These are phyloP conservation scores for Pherbina coryleti DNA, from an alignment of 2,888 invertebrate genomes.

Conservation along the genomic window DNA sequence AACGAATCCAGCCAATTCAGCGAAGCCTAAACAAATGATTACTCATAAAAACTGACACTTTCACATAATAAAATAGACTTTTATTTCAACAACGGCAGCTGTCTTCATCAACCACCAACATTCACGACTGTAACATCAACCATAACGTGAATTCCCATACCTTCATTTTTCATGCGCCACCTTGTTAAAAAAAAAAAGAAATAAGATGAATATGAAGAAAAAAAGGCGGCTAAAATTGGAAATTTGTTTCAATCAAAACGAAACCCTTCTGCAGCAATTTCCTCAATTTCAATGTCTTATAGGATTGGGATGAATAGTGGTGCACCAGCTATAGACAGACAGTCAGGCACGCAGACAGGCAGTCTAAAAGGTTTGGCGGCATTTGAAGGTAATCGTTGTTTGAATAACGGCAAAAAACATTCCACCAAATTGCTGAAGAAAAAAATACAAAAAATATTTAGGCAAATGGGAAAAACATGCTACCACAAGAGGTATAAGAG, in stretches of 20 bases:
- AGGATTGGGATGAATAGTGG: neutral
- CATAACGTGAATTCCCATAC: neutral
- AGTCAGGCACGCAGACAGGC: slow-evolving; percentile 16
- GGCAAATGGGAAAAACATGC: neutral
- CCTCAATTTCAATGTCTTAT: neutral
- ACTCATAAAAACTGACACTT: slow-evolving; percentile 33
- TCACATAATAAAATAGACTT: slow-evolving; percentile 18
- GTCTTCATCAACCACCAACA: neutral
- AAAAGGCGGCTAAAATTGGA: slow-evolving; percentile 53
- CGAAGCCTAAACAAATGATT: slow-evolving; percentile 13
- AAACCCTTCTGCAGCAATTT: neutral
- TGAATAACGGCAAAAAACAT: neutral
- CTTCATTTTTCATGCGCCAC: neutral
- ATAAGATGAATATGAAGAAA: neutral
- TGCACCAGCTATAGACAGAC: neutral
- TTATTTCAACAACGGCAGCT: neutral
- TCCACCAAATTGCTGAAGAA: neutral
- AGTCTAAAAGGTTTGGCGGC: slow-evolving; percentile 13
- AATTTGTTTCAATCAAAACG: slow-evolving; percentile 62
- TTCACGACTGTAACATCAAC: neutral
- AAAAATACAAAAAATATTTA: neutral
- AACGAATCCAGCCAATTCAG: neutral
- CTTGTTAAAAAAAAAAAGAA: neutral
- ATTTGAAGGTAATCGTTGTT: slow-evolving; percentile 7
- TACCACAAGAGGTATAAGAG: slow-evolving; percentile 6